Evolutionary conservation across 2,797 vertebrate species (phyloP), one percentile per base, ranked within the genome.

Genomic region (Agapornis canus): DNA sequence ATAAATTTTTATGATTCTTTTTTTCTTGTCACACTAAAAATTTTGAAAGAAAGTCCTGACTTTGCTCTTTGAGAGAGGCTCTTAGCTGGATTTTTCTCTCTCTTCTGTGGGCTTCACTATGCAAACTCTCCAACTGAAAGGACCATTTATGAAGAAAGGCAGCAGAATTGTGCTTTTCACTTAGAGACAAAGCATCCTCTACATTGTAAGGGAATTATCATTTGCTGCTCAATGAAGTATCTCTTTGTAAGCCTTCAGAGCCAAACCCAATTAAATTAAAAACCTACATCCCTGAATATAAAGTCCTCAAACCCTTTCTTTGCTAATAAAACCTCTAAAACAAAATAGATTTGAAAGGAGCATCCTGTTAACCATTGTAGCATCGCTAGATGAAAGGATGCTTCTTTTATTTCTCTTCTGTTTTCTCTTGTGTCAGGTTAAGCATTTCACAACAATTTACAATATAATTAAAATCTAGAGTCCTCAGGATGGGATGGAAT

Each of bases 381-480:
- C 13, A 43, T 42, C 0, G 0, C 52, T 35, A 68, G 68, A 80
- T 68, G 35, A 82, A 92, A 89, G 69, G 23, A 18, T 57, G 57
- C 52, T 54, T 40, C n/a, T 68, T 85, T 84, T 22, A 17, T 3
- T 4, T 3, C 5, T 7, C 11, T 48, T 70, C 13, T 2, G 1
- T 83, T 89, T 95, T 80, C 75, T 80, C 42, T 68, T 40, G 47
- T 92, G 71, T 83, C 76, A 54, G n/a, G 75, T 65, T 35, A 86
- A 79, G 59, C 26, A 54, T 87, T 89, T 94, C 12, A 3, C 66
- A 89, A 85, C 61, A 54, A 51, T 81, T 82, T 72, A 72, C 35
- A 89, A 65, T 51, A 48, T 72, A 93, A 91, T 82, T 89, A 84
- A 93, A 92, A 91, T 45, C 13, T 43, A 40, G 47, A 85, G 69